These are phyloP conservation scores for Esox lucius DNA, from an alignment of 2,797 vertebrate species.

Conservation along the genomic window DNA sequence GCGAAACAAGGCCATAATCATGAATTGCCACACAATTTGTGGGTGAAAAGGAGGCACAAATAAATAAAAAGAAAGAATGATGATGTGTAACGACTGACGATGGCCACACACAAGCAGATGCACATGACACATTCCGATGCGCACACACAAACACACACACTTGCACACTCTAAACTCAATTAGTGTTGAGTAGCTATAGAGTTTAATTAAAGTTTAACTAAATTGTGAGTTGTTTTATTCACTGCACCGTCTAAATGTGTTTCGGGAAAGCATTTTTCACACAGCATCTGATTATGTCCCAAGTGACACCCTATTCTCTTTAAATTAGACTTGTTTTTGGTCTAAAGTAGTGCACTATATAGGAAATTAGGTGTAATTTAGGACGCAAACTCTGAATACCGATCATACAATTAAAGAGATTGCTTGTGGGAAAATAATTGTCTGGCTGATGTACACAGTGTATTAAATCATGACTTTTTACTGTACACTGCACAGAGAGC, in stretches of 20 bases:
- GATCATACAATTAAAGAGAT: constrained; percentile 30
- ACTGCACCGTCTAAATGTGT: neutral
- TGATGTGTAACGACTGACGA: constrained; percentile 19
- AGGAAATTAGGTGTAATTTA: neutral
- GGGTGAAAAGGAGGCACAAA: too few species aligned
- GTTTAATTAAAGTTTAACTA: neutral
- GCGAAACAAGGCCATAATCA: too few species aligned
- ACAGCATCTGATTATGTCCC: neutral
- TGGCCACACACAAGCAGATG: neutral
- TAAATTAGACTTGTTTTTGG: neutral
- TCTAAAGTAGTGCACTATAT: neutral
- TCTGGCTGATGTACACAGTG: neutral
- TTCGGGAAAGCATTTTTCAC: neutral
- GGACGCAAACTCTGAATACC: neutral
- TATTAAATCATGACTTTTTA: constrained; percentile 29
- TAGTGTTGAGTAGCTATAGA: neutral
- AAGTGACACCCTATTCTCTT: neutral
- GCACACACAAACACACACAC: neutral
- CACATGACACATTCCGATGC: neutral
- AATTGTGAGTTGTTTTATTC: neutral
- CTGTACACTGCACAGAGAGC: constrained; percentile 7
- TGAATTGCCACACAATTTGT: too few species aligned
- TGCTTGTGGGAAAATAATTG: constrained; percentile 20
- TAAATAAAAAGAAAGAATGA: constrained; percentile 13
- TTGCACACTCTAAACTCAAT: neutral